Evolutionary conservation across 2,888 invertebrate genomes (phyloP), one percentile per base, ranked within the genome.

Genomic region (Agrochola litura): DNA sequence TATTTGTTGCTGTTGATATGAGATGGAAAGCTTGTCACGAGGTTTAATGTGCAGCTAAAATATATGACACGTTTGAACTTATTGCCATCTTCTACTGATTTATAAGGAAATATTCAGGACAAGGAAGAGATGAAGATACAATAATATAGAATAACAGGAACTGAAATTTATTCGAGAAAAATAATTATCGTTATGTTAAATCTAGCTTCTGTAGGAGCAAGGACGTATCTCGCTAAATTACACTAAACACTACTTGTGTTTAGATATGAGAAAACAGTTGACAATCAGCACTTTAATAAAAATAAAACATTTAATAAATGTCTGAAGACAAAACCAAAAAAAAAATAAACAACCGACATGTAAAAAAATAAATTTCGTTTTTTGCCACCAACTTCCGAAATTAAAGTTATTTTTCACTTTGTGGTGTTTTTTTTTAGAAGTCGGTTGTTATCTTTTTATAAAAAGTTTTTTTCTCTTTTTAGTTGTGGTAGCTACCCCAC

Each of bases 1-100:
- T 79, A 79, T 82, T 85, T 73, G 67, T 60, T 37, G 60, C 58
- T 41, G 52, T 54, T 63, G 71, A 72, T 80, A 56, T 46, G 63
- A 65, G 9, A 37, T 64, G 75, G 74, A 64, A 83, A 83, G 63
- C 73, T 78, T 58, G 79, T 58, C 54, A n/a, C 4, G n/a, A 58
- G 25, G 37, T 78, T 25, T 78, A 37, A 64, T 58, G 14, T 54
- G 58, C 14, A 46, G 0, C 3, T 52, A n/a, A 37, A 58, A 69
- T 64, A 19, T 72, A 58, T 76, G 68, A 58, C 81, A 76, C 56
- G 6, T 10, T 52, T 43, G 1, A 73, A 58, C 10, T 52, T 37
- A n/a, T 73, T 58, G 2, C 10, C 1, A 37, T 0, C 37, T 69
- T 52, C 22, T 41, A 19, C 4, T 14, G 4, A 49, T 56, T 76